Evolutionary conservation across 2,888 invertebrate species (phyloP).

Genomic region (Nemapogon koenigi): DNA sequence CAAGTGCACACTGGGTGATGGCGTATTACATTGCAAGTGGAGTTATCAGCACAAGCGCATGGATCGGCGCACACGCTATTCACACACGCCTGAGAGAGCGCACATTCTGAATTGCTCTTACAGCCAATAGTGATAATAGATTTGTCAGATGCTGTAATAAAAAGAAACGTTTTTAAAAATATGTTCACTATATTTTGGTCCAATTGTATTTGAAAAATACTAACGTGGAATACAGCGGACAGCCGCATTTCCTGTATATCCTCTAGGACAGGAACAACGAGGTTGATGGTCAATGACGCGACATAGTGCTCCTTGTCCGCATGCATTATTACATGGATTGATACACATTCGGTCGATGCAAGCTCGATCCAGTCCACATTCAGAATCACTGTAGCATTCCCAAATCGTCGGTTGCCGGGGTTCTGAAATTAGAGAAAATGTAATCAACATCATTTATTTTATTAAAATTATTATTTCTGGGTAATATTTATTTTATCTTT

Average conservation of each 20-base stretch:
- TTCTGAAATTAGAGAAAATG: slow-evolving; percentile 24
- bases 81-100: slow-evolving; percentile 81
- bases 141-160: slow-evolving; percentile 57
- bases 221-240: slow-evolving; percentile 82
- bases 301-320: slow-evolving; percentile 83
- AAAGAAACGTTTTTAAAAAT: slow-evolving; percentile 13
- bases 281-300: slow-evolving; percentile 78
- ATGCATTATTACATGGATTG: slow-evolving; percentile 80
- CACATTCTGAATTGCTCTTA: slow-evolving; percentile 80
- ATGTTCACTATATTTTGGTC: background rate
- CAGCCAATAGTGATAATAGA: slow-evolving; percentile 71
- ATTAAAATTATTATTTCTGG: background rate
- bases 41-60: slow-evolving; percentile 83
- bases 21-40: slow-evolving; percentile 81
- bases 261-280: slow-evolving; percentile 81
- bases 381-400: slow-evolving; percentile 80
- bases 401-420: slow-evolving; percentile 47
- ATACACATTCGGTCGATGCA: slow-evolving; percentile 80
- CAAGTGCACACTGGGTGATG: slow-evolving; percentile 90
- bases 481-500: slow-evolving; percentile 4
- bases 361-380: slow-evolving; percentile 76
- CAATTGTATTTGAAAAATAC: slow-evolving; percentile 28
- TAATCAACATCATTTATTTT: background rate
- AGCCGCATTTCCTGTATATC: slow-evolving; percentile 76
- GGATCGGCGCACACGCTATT: slow-evolving; percentile 82